These are phyloP conservation scores for Apis cerana DNA, from an alignment of 1,140 invertebrate genomes.

Conservation along the genomic window DNA sequence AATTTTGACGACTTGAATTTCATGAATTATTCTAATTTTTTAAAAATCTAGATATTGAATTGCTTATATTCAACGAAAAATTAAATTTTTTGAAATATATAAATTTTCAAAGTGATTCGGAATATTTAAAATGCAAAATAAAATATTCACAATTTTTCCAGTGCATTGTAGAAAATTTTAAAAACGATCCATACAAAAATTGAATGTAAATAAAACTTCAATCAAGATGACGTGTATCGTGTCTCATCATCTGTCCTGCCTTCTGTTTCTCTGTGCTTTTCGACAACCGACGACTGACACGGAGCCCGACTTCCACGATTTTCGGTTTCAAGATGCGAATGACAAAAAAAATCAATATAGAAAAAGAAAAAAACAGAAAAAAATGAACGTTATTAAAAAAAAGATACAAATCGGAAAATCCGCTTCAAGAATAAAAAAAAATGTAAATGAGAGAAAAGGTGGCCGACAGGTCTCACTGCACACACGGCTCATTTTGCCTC, in stretches of 20 bases:
- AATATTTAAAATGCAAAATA: no score
- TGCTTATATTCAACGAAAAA: no score
- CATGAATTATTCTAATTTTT: no score
- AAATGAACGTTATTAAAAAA: neutral
- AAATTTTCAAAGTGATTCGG: no score
- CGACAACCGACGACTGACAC: slow-evolving; percentile 62
- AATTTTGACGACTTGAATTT: no score
- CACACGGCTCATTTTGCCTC: slow-evolving; percentile 27
- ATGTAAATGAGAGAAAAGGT: slow-evolving; percentile 7
- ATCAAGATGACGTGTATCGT: slow-evolving; percentile 45
- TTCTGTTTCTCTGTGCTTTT: slow-evolving; percentile 66
- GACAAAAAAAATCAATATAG: neutral
- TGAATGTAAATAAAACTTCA: neutral
- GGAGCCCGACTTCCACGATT: slow-evolving; percentile 67
- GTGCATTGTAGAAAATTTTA: neutral
- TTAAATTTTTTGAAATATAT: no score
- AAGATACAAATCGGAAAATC: neutral
- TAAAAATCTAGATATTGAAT: no score
- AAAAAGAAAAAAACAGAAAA: neutral
- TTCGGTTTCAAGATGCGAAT: slow-evolving; percentile 58
- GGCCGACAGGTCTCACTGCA: slow-evolving; percentile 7
- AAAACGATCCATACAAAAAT: neutral
- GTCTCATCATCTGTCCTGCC: slow-evolving; percentile 58
- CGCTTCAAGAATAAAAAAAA: neutral
- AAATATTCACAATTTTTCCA: neutral